Evolutionary conservation across 37 sponge, comb jelly and placozoan species (phyloP).

Genomic region (Beroe forskalii): DNA sequence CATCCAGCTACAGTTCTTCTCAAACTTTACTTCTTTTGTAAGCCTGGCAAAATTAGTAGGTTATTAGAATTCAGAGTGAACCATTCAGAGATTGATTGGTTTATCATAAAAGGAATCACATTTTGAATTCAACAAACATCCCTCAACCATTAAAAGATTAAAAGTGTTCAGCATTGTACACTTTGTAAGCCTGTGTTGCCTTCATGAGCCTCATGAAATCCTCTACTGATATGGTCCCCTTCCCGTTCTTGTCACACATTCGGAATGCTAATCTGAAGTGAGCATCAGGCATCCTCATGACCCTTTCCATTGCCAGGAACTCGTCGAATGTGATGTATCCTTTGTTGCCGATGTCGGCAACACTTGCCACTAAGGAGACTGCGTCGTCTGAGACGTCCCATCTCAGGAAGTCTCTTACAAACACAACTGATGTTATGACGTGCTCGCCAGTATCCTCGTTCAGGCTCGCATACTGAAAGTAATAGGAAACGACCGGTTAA

Average conservation of each 20-base stretch:
- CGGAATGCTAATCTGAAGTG: constrained; percentile 49
- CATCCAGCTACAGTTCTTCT: constrained; percentile 55
- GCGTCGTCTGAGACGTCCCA: constrained; percentile 51
- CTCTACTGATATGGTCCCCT: constrained; percentile 36
- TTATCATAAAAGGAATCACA: too few species aligned
- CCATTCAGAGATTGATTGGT: too few species aligned
- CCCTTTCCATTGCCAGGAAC: constrained; percentile 37
- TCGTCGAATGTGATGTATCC: constrained; percentile 49
- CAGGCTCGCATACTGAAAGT: constrained; percentile 55
- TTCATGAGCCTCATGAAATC: constrained; percentile 38
- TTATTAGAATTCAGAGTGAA: too few species aligned
- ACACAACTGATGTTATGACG: constrained; percentile 26
- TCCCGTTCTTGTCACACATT: constrained; percentile 54
- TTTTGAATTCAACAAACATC: too few species aligned
- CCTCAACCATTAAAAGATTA: too few species aligned
- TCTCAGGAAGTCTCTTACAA: constrained; percentile 48
- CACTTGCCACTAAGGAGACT: constrained; percentile 27
- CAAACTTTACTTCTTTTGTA: constrained; percentile 22
- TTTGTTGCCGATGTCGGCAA: constrained; percentile 27
- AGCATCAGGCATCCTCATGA: constrained; percentile 63
- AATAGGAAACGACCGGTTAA: too few species aligned
- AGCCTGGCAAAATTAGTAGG: not conserved
- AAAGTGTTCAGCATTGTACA: too few species aligned
- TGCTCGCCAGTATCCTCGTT: not conserved
- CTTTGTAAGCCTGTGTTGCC: constrained; percentile 57